These are phyloP conservation scores for Oxygymnocypris stewartii DNA, from an alignment of 2,113 vertebrate genomes.

Conservation along the genomic window DNA sequence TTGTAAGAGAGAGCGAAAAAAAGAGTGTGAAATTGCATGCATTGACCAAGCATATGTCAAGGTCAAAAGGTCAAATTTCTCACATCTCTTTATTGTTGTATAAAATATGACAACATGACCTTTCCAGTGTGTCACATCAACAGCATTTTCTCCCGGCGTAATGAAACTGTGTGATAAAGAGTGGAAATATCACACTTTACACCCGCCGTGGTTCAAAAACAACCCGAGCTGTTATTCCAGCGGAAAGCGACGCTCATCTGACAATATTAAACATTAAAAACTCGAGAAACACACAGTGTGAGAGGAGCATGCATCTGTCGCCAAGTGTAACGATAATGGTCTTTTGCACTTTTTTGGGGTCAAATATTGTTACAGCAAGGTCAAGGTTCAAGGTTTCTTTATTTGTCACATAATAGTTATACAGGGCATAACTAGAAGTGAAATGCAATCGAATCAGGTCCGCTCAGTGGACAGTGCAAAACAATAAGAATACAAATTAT, in stretches of 20 bases:
- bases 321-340: not conserved
- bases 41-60: not conserved
- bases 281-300: too few relatives aligned
- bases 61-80: not conserved
- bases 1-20: too few relatives aligned
- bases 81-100: not conserved
- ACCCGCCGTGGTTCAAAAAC: not conserved
- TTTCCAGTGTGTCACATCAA: not conserved
- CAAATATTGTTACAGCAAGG: not conserved
- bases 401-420: too few relatives aligned
- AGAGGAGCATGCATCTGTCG: not conserved
- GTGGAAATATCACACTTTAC: not conserved
- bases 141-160: too few relatives aligned
- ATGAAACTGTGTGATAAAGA: not conserved
- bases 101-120: slow-evolving; percentile 14
- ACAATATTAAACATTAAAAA: not conserved
- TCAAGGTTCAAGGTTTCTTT: too few relatives aligned
- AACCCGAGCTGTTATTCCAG: not conserved
- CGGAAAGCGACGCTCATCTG: not conserved
- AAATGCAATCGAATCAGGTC: too few relatives aligned
- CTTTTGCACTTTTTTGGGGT: not conserved
- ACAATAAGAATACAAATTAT: too few relatives aligned
- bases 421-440: too few relatives aligned
- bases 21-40: not conserved
- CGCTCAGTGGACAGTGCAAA: too few relatives aligned